These are phyloP conservation scores for Xylota sylvarum DNA, from an alignment of 2,888 invertebrate species.

Conservation along the genomic window DNA sequence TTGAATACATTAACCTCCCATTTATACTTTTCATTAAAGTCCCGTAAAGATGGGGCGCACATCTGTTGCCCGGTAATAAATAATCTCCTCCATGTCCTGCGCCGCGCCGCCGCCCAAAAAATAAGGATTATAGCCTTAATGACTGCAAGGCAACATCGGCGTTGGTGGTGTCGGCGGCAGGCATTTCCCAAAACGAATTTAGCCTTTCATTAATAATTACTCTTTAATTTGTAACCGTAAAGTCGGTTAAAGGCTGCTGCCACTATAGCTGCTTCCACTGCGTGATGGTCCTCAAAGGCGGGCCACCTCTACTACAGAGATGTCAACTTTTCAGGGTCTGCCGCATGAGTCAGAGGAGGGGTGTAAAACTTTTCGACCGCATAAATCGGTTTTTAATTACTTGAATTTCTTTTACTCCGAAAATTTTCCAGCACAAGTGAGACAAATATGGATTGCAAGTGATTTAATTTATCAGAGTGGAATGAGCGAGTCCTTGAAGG, in stretches of 20 bases:
- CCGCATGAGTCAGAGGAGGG: background rate
- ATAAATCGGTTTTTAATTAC: constrained; percentile 74
- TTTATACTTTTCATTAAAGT: constrained; percentile 70
- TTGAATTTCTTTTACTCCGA: constrained; percentile 32
- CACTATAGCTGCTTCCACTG: background rate
- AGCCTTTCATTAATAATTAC: constrained; percentile 69
- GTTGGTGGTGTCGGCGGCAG: background rate
- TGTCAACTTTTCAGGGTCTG: constrained; percentile 54
- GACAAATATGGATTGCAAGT: constrained; percentile 62
- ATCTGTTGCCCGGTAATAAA: constrained; percentile 73
- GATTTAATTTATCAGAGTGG: constrained; percentile 57
- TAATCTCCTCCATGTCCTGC: constrained; percentile 43
- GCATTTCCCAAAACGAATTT: constrained; percentile 38
- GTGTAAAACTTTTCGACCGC: constrained; percentile 58
- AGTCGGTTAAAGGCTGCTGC: constrained; percentile 45
- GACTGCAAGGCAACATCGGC: constrained; percentile 41
- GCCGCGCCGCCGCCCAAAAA: constrained; percentile 3
- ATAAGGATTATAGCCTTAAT: constrained; percentile 65
- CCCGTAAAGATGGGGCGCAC: constrained; percentile 54
- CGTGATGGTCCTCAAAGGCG: background rate
- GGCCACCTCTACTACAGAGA: constrained; percentile 9
- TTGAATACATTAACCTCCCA: constrained; percentile 70
- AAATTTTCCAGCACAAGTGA: constrained; percentile 36
- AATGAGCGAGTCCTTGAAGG: constrained; percentile 52
- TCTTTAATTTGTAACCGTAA: constrained; percentile 71